Percentiles rank a stretch among this genome's conserved stretches.
These are phyloP conservation scores for Teleiodes luculella DNA, from an alignment of 2,888 invertebrate species.

Conservation along the genomic window DNA sequence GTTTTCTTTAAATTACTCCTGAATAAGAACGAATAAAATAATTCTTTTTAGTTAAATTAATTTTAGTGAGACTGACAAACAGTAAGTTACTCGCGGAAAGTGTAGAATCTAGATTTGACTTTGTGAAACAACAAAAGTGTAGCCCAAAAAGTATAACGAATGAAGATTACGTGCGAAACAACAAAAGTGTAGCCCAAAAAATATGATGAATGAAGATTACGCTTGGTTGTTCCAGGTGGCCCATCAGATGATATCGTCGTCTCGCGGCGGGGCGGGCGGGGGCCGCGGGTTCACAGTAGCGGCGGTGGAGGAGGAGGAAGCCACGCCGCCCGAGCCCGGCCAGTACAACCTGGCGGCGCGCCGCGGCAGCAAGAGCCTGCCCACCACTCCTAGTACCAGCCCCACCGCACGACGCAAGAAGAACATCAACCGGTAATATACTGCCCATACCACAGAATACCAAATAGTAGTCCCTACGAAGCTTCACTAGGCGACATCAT, in stretches of 20 bases:
- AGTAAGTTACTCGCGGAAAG: no score
- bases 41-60: no score
- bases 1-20: no score
- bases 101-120: no score
- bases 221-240: constrained; percentile 51
- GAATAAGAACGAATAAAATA: no score
- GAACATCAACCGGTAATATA: constrained; percentile 76
- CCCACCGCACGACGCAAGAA: constrained; percentile 79
- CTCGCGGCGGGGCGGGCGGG: constrained; percentile 35
- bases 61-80: no score
- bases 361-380: constrained; percentile 84
- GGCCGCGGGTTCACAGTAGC: constrained; percentile 67
- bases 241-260: constrained; percentile 78
- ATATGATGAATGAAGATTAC: neutral
- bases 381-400: constrained; percentile 82
- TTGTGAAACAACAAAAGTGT: no score
- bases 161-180: no score
- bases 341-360: constrained; percentile 57
- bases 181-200: neutral
- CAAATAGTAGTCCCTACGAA: no score
- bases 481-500: no score
- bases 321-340: constrained; percentile 37
- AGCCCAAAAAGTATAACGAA: neutral
- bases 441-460: neutral
- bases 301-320: constrained; percentile 49